Evolutionary conservation across 2,113 vertebrate genomes (phyloP).

Genomic region (Podiceps cristatus): DNA sequence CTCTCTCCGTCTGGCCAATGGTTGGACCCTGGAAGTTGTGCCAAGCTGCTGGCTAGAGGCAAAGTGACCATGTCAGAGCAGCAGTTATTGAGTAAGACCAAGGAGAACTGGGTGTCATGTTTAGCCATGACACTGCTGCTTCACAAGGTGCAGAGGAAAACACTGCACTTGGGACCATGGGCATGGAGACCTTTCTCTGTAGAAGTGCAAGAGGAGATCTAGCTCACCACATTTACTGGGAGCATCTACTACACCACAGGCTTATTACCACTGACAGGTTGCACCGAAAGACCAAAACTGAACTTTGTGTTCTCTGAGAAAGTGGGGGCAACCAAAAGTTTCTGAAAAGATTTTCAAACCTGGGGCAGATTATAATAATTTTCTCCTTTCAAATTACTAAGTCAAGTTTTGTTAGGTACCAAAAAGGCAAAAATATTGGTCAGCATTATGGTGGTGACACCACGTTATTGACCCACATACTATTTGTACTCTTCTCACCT

Average conservation of each 20-base stretch:
- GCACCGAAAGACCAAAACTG: not conserved
- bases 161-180: fast-evolving
- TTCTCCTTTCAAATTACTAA: slow-evolving; percentile 54
- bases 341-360: not conserved
- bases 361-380: slow-evolving; percentile 34
- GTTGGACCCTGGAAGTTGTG: not conserved
- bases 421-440: slow-evolving; percentile 64
- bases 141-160: not conserved
- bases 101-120: not conserved
- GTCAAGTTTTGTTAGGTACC: slow-evolving; percentile 39
- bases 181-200: not conserved
- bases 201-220: not conserved
- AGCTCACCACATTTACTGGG: not conserved
- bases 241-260: not conserved
- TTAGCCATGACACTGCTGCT: not conserved
- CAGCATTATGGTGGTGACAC: slow-evolving; percentile 37
- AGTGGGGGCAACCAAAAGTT: not conserved
- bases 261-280: not conserved
- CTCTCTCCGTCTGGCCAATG: not conserved
- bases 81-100: not conserved
- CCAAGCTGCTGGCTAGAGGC: not conserved
- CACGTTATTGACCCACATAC: slow-evolving; percentile 53
- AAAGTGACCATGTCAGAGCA: not conserved
- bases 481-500: slow-evolving; percentile 58
- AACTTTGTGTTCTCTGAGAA: not conserved